Conservation (phyloP, 1,140 invertebrate genomes). For the Sarcophaga bullata region DNA sequence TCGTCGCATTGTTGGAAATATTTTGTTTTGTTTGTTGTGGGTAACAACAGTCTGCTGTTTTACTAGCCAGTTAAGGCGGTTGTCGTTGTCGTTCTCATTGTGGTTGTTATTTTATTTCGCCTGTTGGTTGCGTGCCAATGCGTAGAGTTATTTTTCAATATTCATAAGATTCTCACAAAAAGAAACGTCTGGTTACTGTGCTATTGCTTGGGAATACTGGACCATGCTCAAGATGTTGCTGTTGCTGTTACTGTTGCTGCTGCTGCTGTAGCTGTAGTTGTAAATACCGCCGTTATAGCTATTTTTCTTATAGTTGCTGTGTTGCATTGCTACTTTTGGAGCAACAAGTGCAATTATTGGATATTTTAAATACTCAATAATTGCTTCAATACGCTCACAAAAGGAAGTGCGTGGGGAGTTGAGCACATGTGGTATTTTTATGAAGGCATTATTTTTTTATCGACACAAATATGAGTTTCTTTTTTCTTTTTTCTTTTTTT, state of each 20-base stretch:
- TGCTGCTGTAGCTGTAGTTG: neutral
- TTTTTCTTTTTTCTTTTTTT: too few relatives aligned
- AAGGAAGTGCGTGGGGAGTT: conserved; percentile 42
- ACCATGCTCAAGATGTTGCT: neutral
- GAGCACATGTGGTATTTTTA: neutral
- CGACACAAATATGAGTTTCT: neutral
- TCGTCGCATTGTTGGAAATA: conserved; percentile 7
- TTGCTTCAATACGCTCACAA: neutral
- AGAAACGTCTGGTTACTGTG: neutral
- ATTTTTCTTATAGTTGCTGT: neutral
- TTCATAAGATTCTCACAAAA: conserved; percentile 32
- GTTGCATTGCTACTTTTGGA: conserved; percentile 35
- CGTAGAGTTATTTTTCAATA: conserved; percentile 35
- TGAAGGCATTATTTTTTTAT: neutral
- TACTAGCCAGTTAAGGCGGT: neutral
- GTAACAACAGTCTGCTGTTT: conserved; percentile 27
- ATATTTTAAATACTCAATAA: conserved; percentile 37
- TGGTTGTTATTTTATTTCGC: neutral
- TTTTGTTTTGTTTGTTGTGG: conserved; percentile 40
- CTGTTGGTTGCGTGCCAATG: conserved; percentile 43
- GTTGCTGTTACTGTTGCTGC: conserved; percentile 15
- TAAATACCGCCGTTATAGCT: neutral
- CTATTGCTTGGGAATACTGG: conserved; percentile 23
- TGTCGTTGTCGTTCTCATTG: neutral
- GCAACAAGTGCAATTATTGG: conserved; percentile 47